Conservation (phyloP, 1,140 invertebrate genomes). For the Heliothis virescens region DNA sequence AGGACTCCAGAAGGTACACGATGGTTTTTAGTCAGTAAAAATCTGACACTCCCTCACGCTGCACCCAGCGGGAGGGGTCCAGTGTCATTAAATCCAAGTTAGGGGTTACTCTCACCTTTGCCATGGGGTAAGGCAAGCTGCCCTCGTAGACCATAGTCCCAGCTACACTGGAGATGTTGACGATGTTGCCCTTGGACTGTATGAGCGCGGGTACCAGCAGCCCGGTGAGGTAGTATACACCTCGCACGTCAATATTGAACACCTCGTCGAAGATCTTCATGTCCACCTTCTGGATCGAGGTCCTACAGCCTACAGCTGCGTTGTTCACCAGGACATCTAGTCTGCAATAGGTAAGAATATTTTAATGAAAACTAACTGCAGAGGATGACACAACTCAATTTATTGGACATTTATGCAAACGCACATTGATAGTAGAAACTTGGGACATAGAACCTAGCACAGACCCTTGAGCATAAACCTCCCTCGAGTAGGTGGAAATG, state of each 20-base stretch:
- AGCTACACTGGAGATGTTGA: slow-evolving; percentile 62
- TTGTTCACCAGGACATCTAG: slow-evolving; percentile 65
- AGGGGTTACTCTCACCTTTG: neutral
- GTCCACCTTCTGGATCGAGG: slow-evolving; percentile 52
- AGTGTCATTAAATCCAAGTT: neutral
- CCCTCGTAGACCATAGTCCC: slow-evolving; percentile 32
- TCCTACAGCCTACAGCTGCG: slow-evolving; percentile 55
- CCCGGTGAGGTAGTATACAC: slow-evolving; percentile 60
- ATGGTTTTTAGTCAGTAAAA: too few relatives aligned
- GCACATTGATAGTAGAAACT: too few relatives aligned
- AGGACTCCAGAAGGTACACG: too few relatives aligned
- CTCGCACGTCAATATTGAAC: slow-evolving; percentile 58
- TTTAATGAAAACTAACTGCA: too few relatives aligned
- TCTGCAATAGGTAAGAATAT: neutral
- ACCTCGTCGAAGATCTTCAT: slow-evolving; percentile 57
- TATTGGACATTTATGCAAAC: too few relatives aligned
- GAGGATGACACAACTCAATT: too few relatives aligned
- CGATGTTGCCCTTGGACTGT: slow-evolving; percentile 61
- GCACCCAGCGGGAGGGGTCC: too few relatives aligned
- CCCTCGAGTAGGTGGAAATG: too few relatives aligned
- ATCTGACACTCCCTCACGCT: too few relatives aligned
- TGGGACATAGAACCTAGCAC: too few relatives aligned
- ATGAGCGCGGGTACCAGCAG: slow-evolving; percentile 60
- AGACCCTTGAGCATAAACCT: too few relatives aligned
- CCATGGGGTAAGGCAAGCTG: slow-evolving; percentile 42